Conservation (phyloP, 1,140 invertebrate species). For the Dinoponera quadriceps region DNA sequence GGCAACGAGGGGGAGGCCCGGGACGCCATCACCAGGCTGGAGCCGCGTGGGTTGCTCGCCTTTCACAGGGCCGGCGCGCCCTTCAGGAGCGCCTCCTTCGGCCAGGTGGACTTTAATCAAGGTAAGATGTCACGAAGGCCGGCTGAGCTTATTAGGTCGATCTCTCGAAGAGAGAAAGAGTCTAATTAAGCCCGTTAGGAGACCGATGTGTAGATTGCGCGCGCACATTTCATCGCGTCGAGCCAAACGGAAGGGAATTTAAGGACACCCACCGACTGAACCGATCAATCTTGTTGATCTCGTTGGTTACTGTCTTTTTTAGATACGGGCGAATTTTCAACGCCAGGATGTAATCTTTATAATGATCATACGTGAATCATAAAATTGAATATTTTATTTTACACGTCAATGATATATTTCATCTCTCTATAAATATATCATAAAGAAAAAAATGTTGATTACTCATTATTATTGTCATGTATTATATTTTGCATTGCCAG, state of each 20-base stretch:
- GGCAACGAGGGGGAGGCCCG: slow-evolving; percentile 76
- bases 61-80: slow-evolving; percentile 82
- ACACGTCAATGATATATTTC: too few relatives aligned
- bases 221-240: background rate
- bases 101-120: slow-evolving; percentile 90
- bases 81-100: slow-evolving; percentile 93
- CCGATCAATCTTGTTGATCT: background rate
- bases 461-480: too few relatives aligned
- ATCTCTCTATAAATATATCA: too few relatives aligned
- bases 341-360: too few relatives aligned
- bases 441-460: too few relatives aligned
- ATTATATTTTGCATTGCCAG: too few relatives aligned
- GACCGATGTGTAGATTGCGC: slow-evolving; percentile 30
- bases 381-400: too few relatives aligned
- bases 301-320: too few relatives aligned
- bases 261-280: background rate
- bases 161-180: background rate
- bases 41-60: slow-evolving; percentile 82
- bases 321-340: too few relatives aligned
- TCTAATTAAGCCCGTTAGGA: slow-evolving; percentile 45
- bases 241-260: background rate
- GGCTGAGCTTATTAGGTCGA: slow-evolving; percentile 16
- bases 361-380: too few relatives aligned
- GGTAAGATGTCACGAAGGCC: slow-evolving; percentile 70
- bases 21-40: slow-evolving; percentile 77